A percentile compares a stretch with the other conserved stretches of the same genome.
phyloP scores from a whole-genome alignment of 2,888 invertebrate genomes.

The Melanargia galathea region DNA sequence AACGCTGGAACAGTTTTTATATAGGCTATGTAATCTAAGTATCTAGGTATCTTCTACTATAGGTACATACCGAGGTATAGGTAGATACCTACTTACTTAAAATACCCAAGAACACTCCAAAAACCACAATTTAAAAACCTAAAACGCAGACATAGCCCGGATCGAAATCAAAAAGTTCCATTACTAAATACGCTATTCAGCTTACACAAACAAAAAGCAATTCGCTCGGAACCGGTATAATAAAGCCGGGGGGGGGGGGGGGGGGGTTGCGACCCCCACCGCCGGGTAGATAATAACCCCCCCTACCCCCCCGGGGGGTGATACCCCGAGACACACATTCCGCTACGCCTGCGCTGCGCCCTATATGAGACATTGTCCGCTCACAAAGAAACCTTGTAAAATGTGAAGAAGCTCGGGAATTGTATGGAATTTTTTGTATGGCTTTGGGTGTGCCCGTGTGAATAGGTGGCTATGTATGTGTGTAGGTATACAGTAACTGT shows the following conservation, averaged over 20 bases:
- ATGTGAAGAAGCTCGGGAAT: constrained; percentile 22
- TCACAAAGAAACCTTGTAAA: constrained; percentile 33
- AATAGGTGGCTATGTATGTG: background rate
- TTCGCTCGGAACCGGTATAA: constrained; percentile 54
- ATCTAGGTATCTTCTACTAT: too few relatives aligned
- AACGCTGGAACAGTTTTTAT: too few relatives aligned
- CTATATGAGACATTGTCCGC: constrained; percentile 73
- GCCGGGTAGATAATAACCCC: constrained; percentile 57
- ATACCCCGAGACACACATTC: constrained; percentile 67
- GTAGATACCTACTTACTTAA: background rate
- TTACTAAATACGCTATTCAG: constrained; percentile 44
- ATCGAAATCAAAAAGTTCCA: constrained; percentile 41
- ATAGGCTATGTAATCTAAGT: too few relatives aligned
- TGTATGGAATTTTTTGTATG: constrained; percentile 1
- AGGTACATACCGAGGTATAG: too few relatives aligned
- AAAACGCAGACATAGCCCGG: constrained; percentile 33
- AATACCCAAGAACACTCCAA: constrained; percentile 14
- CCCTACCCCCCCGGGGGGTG: constrained; percentile 45
- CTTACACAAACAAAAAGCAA: constrained; percentile 54
- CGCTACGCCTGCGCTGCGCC: constrained; percentile 69
- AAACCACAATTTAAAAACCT: constrained; percentile 24
- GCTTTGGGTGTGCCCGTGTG: background rate
- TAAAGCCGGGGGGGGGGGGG: constrained; percentile 48
- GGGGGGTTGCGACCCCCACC: constrained; percentile 48
- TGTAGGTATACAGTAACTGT: background rate